A percentile compares a stretch with the other conserved stretches of the same genome.
Conservation (phyloP, 2,797 vertebrate genomes). For the Leptodactylus fallax region DNA sequence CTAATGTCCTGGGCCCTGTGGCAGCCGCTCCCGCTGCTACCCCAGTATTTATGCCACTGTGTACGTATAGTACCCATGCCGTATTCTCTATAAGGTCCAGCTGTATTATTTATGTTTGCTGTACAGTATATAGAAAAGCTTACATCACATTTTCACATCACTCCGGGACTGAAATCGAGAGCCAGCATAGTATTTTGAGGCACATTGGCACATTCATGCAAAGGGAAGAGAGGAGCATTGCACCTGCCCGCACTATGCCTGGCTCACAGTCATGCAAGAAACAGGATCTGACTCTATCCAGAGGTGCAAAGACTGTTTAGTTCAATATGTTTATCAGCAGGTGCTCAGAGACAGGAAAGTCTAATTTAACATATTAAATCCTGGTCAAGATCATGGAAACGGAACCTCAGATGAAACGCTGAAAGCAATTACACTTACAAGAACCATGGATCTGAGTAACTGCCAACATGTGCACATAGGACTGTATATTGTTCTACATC, state of each 20-base stretch:
- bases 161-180: slow-evolving; percentile 26
- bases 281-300: slow-evolving; percentile 43
- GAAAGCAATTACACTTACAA: slow-evolving; percentile 13
- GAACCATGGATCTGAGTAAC: not conserved
- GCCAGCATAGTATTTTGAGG: slow-evolving; percentile 32
- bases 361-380: slow-evolving; percentile 45
- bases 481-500: not conserved
- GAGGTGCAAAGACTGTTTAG: slow-evolving; percentile 61
- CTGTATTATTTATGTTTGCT: not conserved
- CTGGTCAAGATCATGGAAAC: slow-evolving; percentile 33
- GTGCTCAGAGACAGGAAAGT: slow-evolving; percentile 37
- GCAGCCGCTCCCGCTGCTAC: too few relatives aligned
- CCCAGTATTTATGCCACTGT: too few relatives aligned
- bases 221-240: slow-evolving; percentile 31
- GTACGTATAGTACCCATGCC: not conserved
- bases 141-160: not conserved
- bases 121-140: not conserved
- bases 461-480: not conserved
- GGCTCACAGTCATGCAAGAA: slow-evolving; percentile 50
- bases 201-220: slow-evolving; percentile 37
- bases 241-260: slow-evolving; percentile 60
- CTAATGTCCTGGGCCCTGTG: too few relatives aligned
- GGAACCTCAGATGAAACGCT: not conserved
- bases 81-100: not conserved
- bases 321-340: slow-evolving; percentile 60